These are phyloP conservation scores for Crioceris asparagi DNA, from an alignment of 2,888 invertebrate genomes.

Conservation along the genomic window DNA sequence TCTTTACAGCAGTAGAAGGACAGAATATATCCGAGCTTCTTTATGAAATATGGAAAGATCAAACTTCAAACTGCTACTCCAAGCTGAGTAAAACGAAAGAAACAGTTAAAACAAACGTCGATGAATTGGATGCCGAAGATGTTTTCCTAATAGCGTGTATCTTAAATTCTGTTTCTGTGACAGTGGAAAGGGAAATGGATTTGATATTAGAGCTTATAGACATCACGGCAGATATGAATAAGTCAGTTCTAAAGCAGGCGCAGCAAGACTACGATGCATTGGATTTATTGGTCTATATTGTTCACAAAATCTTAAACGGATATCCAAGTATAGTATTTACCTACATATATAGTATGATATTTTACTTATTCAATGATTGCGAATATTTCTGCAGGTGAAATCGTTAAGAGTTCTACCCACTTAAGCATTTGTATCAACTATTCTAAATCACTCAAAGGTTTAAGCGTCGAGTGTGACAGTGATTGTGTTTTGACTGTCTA, in stretches of 20 bases:
- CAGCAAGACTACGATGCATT: conserved; percentile 8
- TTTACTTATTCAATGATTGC: too few relatives aligned
- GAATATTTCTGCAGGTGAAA: too few relatives aligned
- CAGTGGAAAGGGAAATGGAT: neutral
- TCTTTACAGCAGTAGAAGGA: too few relatives aligned
- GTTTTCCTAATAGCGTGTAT: conserved; percentile 4
- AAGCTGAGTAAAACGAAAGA: neutral
- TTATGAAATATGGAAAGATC: neutral
- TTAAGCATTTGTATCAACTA: too few relatives aligned
- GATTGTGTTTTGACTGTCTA: too few relatives aligned
- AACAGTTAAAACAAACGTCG: neutral
- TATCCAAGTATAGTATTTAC: conserved; percentile 4
- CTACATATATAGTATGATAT: too few relatives aligned
- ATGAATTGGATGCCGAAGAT: conserved; percentile 4
- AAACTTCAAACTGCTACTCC: neutral
- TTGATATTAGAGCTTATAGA: neutral
- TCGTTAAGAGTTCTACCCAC: too few relatives aligned
- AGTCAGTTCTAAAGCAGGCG: conserved; percentile 7
- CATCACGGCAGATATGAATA: neutral
- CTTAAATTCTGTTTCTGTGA: conserved; percentile 2
- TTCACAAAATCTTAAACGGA: conserved; percentile 5
- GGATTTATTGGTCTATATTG: conserved; percentile 8
- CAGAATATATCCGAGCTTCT: neutral
- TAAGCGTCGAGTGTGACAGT: too few relatives aligned
- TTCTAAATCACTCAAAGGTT: too few relatives aligned